Base-by-base conservation (phyloP, 2,113 vertebrate genomes). In the Prietella phreatophila region DNA sequence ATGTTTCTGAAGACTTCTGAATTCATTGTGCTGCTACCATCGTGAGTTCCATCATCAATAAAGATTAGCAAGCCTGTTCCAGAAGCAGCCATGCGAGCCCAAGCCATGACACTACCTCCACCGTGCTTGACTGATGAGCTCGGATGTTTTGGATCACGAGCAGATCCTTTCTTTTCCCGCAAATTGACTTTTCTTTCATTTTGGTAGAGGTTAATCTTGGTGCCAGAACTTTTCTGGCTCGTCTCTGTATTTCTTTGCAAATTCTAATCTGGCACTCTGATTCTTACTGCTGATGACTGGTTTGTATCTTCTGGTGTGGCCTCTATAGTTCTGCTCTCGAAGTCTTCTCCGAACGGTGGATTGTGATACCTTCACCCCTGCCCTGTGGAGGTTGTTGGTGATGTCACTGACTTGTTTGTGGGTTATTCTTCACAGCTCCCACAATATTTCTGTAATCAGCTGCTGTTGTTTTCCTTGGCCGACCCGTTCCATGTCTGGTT, bases 41-140 rank as follows among this genome's bases (percentile, higher is more conserved):
- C 27, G 30, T 55, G 76, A 53, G 5, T 55, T 55, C 47, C 42
- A n/a, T 78, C 75, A 78, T 78, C 75, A 78, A 78, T 78, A 50
- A 78, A 78, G 75, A 78, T 78, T 78, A 78, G 22, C 14, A 11
- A 78, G 71, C 22, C 25, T 25, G 75, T 78, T 78, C 75, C 75
- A 78, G 75, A 78, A 50, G 75, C 75, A 30, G 76, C 50, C 50
- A 79, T 30, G 76, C 76, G 19, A 79, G 76, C 50, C n/a, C 76
- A 55, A 55, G 27, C 47, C 27, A 30, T 79, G 50, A 79, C 76
- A 27, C 25, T 78, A 13, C 42, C 42, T 78, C 39, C 39, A 79
- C 47, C 15, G 14, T 30, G 76, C 14, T 19, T 79, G 76, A 79
- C 20, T 15, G 75, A 50, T 78, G 42, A 78, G 42, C 22, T 78